These are phyloP conservation scores for Cistogaster globosa DNA, from an alignment of 2,888 invertebrate genomes.

Conservation along the genomic window DNA sequence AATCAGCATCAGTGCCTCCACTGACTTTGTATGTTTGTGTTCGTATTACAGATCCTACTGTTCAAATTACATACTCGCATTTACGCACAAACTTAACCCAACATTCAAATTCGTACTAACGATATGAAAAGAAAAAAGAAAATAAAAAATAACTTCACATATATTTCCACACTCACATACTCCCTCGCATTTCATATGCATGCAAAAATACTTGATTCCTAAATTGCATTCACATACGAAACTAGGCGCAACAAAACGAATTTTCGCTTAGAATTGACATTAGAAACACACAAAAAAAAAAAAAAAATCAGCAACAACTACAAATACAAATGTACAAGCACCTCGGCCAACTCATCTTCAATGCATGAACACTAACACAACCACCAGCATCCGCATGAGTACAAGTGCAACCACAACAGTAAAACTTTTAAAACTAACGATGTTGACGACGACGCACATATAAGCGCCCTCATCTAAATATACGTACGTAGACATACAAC, in stretches of 20 bases:
- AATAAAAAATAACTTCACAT: slow-evolving; percentile 13
- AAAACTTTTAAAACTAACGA: slow-evolving; percentile 67
- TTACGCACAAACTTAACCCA: slow-evolving; percentile 31
- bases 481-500: background rate
- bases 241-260: slow-evolving; percentile 71
- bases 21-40: slow-evolving; percentile 31
- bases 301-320: slow-evolving; percentile 17
- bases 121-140: slow-evolving; percentile 3
- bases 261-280: slow-evolving; percentile 72
- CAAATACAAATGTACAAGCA: slow-evolving; percentile 32
- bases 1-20: slow-evolving; percentile 53
- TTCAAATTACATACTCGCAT: background rate
- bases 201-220: slow-evolving; percentile 73
- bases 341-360: slow-evolving; percentile 49
- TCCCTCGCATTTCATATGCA: slow-evolving; percentile 69
- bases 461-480: slow-evolving; percentile 51
- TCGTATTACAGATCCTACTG: background rate
- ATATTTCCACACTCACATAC: background rate
- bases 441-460: slow-evolving; percentile 29
- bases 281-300: slow-evolving; percentile 59
- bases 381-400: slow-evolving; percentile 26
- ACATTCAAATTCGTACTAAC: slow-evolving; percentile 24
- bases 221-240: slow-evolving; percentile 72
- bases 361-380: slow-evolving; percentile 9
- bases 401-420: slow-evolving; percentile 64